A percentile compares a stretch with the other conserved stretches of the same genome.
Evolutionary conservation across 2,888 invertebrate species (phyloP).

Genomic region (Ornithoptera alexandrae): DNA sequence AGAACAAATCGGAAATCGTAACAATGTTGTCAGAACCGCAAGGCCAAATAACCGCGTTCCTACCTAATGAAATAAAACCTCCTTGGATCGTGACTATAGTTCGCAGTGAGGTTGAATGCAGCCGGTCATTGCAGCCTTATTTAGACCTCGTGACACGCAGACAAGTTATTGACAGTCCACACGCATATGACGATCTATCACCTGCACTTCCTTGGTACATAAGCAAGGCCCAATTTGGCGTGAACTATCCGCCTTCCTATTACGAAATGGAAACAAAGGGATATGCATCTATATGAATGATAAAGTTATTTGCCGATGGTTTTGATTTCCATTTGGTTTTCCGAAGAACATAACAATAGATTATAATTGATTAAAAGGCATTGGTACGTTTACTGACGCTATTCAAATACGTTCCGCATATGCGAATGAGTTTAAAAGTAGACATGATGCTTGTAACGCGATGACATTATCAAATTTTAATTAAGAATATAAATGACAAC

Average conservation of each 20-base stretch:
- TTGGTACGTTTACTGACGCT: not conserved
- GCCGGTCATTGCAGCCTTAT: slow-evolving; percentile 39
- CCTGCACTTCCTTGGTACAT: slow-evolving; percentile 27
- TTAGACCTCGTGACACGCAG: slow-evolving; percentile 27
- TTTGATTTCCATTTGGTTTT: slow-evolving; percentile 15
- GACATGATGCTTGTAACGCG: too few relatives aligned
- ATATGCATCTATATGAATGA: slow-evolving; percentile 8
- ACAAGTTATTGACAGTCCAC: slow-evolving; percentile 23
- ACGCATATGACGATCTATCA: slow-evolving; percentile 24
- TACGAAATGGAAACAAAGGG: slow-evolving; percentile 22
- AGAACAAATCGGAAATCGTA: slow-evolving; percentile 29
- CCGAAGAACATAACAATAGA: not conserved
- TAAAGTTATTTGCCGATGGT: slow-evolving; percentile 5
- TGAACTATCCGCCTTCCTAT: slow-evolving; percentile 20
- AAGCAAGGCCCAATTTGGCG: slow-evolving; percentile 21
- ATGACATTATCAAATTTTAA: not conserved
- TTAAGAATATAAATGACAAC: not conserved
- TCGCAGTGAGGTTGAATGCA: slow-evolving; percentile 25
- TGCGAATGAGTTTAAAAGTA: not conserved
- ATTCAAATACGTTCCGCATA: not conserved
- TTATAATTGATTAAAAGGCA: not conserved
- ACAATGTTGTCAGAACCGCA: slow-evolving; percentile 34
- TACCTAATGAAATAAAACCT: slow-evolving; percentile 40
- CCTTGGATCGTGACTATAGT: slow-evolving; percentile 28
- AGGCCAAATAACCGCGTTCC: slow-evolving; percentile 48